Base-by-base conservation (phyloP, 2,888 invertebrate genomes). In the Sphaerophoria taeniata region DNA sequence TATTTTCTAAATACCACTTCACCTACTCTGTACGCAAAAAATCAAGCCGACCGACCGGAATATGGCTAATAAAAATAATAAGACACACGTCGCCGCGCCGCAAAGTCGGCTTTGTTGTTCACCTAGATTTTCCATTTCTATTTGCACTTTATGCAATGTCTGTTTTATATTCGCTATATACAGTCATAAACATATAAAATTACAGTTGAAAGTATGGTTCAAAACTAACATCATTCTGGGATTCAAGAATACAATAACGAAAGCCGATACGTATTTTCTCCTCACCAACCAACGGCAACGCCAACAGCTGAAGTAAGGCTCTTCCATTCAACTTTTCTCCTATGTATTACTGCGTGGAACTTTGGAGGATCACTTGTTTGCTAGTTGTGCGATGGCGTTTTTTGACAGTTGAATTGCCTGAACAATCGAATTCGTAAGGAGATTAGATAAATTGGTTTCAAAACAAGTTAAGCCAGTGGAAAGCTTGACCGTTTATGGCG, bases 101-200 rank as follows among this genome's bases (percentile, higher is more conserved):
- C 43, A 24, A 24, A 24, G 24, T 24, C 24, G 24, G 24, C 24
- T 24, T 24, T 24, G 24, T 24, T 24, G 24, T 24, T 77, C 77
- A 78, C 78, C 78, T 65, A 78, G 65, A 78, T 78, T 78, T 71
- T 77, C 63, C 63, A 71, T 77, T 77, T 77, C 71, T 71, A 63
- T 71, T 65, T 78, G 72, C 65, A 51, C 63, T n/a, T 60, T 43
- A 36, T 33, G 45, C 24, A 36, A 24, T 24, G 39, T 47, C 14
- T 61, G n/a, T 45, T 31, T 14, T 12, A 6, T 43, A 60, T 60
- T 7, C 9, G 9, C 39, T 24, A 43, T 58, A 49, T 51, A 43
- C 65, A 43, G 49, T 56, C 65, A 72, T 71, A 65, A 72, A 51
- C 78, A 78, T 78, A 71, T 58, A 65, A 58, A 65, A 78, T 78